Evolutionary conservation across 1,140 invertebrate species (phyloP), one percentile per base, ranked within the genome.

Genomic region (Fopius arisanus): DNA sequence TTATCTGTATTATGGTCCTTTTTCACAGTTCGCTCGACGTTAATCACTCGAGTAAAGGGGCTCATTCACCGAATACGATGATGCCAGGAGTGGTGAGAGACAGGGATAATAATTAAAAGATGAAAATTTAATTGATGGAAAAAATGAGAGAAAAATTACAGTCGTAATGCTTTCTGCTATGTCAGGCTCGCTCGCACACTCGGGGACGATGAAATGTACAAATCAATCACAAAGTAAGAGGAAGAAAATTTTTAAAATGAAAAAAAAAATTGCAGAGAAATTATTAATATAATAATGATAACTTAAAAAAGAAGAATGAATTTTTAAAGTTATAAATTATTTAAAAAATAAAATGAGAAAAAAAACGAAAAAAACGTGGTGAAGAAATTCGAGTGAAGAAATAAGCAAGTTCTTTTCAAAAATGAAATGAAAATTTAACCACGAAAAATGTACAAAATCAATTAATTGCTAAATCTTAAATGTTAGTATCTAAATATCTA

Each of bases 311-410:
- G 43, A 48, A 48, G n/a, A 48, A 48, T 48, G 43, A 48, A 67
- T 75, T 84, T 84, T 85, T 84, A 85, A 84, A 81, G 83, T 83
- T 87, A 87, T 86, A 85, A 86, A 82, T 88, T 88, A 86, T 84
- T 82, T 77, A 75, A 70, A 73, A 74, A 77, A 68, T 63, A 68
- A 67, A 54, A 48, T 74, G 75, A 78, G 76, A 40, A 66, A 48
- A 66, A 74, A 33, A 51, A 51, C 69, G 68, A 54, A 48, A 75
- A 79, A 72, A 65, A 19, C 19, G 51, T 14, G 21, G 70, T 21
- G 70, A 67, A 74, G 48, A 41, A 72, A 67, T 7, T 26, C 67
- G 62, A 43, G 66, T 28, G 73, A 21, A 59, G 70, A 69, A 23
- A 69, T 72, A 63, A 72, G 73, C 63, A 43, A 72, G 21, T 67